Evolutionary conservation across 2,113 vertebrate species (phyloP), one percentile per base, ranked within the genome.

Genomic region (Hyperopisus bebe): DNA sequence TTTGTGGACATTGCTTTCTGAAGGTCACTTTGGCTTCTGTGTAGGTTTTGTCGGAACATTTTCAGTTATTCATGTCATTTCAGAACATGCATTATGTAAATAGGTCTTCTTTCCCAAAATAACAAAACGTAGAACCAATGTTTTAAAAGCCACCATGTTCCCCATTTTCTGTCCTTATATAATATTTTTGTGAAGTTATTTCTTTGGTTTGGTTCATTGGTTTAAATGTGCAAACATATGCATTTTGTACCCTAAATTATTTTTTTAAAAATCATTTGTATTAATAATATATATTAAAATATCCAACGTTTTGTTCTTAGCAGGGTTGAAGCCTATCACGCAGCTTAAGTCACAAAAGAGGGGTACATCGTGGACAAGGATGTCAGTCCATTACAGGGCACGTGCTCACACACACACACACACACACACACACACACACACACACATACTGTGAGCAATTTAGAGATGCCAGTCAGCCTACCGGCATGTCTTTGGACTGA

Each of bases 31-130:
- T 94, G 93, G 95, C 84, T 87, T 70, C 48, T 87, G 89, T 77
- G 89, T 77, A 77, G 47, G 21, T 90, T 89, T 90, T 35, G 83
- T 39, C 39, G 55, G 83, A 58, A 15, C n/a, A 48, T 70, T 90
- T 90, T 90, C 46, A 90, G 93, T 95, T 95, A 95, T 95, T 94
- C 94, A 93, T 94, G 93, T 90, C 90, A 92, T 94, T 93, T 94
- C 92, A 94, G 94, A 94, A 95, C 94, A 94, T 92, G 93, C 95
- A 96, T 96, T 96, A 96, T 96, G 95, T 94, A 96, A 96, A 96
- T 96, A 39, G 74, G 90, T 94, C 93, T 92, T 92, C 94, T 93
- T 93, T 94, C 93, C 93, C 94, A 92, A 95, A 94, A 92, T 90
- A 84, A 94, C 92, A 66, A 86, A 91, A 93, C 91, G 92, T 94